Evolutionary conservation across 2,888 invertebrate genomes (phyloP).

Genomic region (Polyploca ridens): DNA sequence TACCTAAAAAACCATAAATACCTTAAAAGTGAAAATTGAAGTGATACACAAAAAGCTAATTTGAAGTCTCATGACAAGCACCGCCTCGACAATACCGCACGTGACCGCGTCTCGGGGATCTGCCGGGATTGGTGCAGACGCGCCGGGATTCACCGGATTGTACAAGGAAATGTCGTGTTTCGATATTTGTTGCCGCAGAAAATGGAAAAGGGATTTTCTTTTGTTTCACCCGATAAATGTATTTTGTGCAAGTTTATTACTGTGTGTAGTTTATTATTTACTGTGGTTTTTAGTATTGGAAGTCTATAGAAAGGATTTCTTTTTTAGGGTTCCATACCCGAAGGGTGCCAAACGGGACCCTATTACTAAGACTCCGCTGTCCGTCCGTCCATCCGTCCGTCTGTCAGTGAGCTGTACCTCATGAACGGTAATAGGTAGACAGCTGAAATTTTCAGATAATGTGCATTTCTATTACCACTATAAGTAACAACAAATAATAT

Average conservation of each 20-base stretch:
- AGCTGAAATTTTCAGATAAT: too few species aligned
- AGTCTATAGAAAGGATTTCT: too few species aligned
- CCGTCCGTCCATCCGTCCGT: too few species aligned
- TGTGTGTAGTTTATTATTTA: neutral
- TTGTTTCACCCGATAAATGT: slow-evolving; percentile 30
- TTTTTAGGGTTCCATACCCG: too few species aligned
- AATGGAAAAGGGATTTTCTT: slow-evolving; percentile 34
- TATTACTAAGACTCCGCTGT: too few species aligned
- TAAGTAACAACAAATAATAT: too few species aligned
- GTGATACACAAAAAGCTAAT: neutral
- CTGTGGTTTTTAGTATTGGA: neutral
- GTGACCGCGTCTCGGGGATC: slow-evolving; percentile 29
- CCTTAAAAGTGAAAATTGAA: neutral
- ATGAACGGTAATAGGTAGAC: too few species aligned
- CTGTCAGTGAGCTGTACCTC: too few species aligned
- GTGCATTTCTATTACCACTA: too few species aligned
- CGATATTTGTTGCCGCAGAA: slow-evolving; percentile 39
- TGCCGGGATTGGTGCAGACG: slow-evolving; percentile 6
- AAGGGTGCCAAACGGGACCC: too few species aligned
- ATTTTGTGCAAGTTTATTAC: slow-evolving; percentile 20
- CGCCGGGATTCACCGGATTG: slow-evolving; percentile 20
- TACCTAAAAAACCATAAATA: too few species aligned
- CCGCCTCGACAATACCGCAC: neutral
- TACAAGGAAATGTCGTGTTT: slow-evolving; percentile 36
- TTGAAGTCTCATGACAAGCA: neutral